phyloP scores from a whole-genome alignment of 2,797 vertebrate species.

The Darevskia nairensis region DNA sequence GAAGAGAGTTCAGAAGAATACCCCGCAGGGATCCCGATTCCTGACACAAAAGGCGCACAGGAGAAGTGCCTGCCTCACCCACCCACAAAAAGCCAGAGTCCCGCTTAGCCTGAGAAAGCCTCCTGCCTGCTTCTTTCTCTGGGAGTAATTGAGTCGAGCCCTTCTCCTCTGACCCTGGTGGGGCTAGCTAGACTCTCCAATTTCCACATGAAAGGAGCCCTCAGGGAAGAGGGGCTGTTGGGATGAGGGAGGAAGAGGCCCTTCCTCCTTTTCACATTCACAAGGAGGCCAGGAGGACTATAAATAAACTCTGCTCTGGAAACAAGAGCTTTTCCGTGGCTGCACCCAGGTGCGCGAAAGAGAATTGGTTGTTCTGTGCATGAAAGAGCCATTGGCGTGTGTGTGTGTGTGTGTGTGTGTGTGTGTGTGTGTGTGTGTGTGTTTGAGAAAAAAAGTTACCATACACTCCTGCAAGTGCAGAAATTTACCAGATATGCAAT shows the following conservation, averaged over 20 bases:
- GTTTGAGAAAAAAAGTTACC: no score
- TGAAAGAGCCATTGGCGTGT: not conserved
- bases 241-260: not conserved
- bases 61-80: constrained; percentile 45
- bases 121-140: constrained; percentile 76
- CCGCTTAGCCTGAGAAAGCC: constrained; percentile 69
- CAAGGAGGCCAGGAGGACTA: constrained; percentile 74
- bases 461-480: no score
- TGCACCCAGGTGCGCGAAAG: constrained; percentile 46
- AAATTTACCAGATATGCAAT: no score
- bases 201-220: constrained; percentile 85
- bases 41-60: constrained; percentile 45
- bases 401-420: constrained; percentile 39
- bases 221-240: constrained; percentile 47
- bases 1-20: constrained; percentile 45
- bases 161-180: constrained; percentile 77
- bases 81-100: constrained; percentile 56
- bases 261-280: constrained; percentile 77
- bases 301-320: constrained; percentile 80
- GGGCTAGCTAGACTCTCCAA: constrained; percentile 75
- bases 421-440: constrained; percentile 23
- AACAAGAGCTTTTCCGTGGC: constrained; percentile 76
- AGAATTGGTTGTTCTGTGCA: rapidly evolving
- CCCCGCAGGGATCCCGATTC: constrained; percentile 2
- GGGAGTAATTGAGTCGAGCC: constrained; percentile 81